Evolutionary conservation across 1,140 invertebrate genomes (phyloP).

Genomic region (Lethocerus indicus): DNA sequence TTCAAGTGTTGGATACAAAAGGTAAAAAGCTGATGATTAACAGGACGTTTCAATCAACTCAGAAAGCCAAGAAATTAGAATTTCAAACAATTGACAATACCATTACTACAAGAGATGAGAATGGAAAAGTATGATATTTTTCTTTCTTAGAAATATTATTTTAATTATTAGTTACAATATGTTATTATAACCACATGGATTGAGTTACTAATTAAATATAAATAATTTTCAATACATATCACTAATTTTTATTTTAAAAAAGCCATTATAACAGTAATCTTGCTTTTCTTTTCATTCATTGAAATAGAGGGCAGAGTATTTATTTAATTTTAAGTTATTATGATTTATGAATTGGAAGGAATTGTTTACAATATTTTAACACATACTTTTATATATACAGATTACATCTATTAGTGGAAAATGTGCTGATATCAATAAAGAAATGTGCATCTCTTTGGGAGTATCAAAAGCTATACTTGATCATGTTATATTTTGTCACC

Average conservation of each 20-base stretch:
- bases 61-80: slow-evolving; percentile 33
- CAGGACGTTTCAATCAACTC: slow-evolving; percentile 40
- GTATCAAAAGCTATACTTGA: slow-evolving; percentile 90
- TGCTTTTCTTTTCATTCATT: background rate
- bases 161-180: no score
- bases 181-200: no score
- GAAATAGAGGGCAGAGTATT: background rate
- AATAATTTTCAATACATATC: background rate
- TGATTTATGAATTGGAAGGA: background rate
- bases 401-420: slow-evolving; percentile 33
- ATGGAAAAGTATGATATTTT: slow-evolving; percentile 20
- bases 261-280: background rate
- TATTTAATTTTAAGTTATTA: background rate
- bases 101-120: slow-evolving; percentile 27
- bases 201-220: no score
- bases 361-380: background rate
- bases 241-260: background rate
- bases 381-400: slow-evolving; percentile 8
- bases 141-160: no score
- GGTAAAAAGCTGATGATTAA: slow-evolving; percentile 37
- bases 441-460: slow-evolving; percentile 48
- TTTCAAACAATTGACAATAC: slow-evolving; percentile 55
- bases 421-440: slow-evolving; percentile 51
- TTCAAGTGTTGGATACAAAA: slow-evolving; percentile 42
- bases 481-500: slow-evolving; percentile 96